phyloP scores from a whole-genome alignment of 2,797 vertebrate genomes.

The Denticeps clupeoides region DNA sequence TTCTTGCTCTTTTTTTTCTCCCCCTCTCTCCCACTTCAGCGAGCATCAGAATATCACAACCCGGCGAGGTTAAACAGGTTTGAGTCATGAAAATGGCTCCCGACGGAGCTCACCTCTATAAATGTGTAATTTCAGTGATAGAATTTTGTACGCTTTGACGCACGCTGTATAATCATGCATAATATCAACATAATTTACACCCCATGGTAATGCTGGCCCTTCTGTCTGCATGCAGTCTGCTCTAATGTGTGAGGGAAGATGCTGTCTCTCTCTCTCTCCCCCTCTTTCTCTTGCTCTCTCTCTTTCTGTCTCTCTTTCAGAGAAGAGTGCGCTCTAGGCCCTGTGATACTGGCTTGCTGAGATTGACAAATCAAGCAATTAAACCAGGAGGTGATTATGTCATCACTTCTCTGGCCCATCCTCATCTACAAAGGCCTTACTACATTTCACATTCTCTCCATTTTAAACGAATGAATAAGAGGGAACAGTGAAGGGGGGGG shows the following conservation, averaged over 20 bases:
- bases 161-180: slow-evolving; percentile 23
- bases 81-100: slow-evolving; percentile 18
- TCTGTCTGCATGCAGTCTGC: not conserved
- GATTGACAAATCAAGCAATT: slow-evolving; percentile 61
- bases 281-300: not conserved
- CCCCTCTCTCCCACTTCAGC: not conserved
- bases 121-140: slow-evolving; percentile 25
- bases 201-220: slow-evolving; percentile 29
- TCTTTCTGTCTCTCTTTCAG: no score
- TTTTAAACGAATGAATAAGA: slow-evolving; percentile 48
- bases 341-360: not conserved
- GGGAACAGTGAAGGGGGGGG: slow-evolving; percentile 20
- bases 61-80: slow-evolving; percentile 22
- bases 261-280: not conserved
- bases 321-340: not conserved
- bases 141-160: slow-evolving; percentile 23
- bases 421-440: slow-evolving; percentile 43
- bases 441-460: slow-evolving; percentile 49
- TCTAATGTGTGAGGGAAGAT: slow-evolving; percentile 4
- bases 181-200: slow-evolving; percentile 32
- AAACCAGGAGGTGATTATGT: slow-evolving; percentile 57
- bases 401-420: slow-evolving; percentile 47
- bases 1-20: not conserved
- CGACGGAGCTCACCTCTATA: slow-evolving; percentile 20
- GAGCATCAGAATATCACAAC: slow-evolving; percentile 12